Conservation (phyloP, 2,888 invertebrate species). For the Himalopsyche anomala region DNA sequence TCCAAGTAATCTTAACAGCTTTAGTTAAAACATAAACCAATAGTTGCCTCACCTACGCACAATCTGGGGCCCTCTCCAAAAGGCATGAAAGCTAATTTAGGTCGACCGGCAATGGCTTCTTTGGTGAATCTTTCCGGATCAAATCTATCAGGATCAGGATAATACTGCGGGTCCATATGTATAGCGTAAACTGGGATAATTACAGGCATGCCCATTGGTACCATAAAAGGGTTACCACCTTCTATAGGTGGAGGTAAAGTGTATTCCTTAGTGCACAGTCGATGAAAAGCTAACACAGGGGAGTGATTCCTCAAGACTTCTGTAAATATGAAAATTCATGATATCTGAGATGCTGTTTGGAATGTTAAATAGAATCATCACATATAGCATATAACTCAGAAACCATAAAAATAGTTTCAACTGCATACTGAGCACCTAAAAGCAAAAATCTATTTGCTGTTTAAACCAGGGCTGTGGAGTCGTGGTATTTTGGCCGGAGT, state of each 20-base stretch:
- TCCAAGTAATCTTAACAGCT: no score
- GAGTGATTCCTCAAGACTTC: constrained; percentile 57
- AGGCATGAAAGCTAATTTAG: constrained; percentile 69
- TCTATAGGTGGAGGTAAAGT: constrained; percentile 48
- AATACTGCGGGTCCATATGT: constrained; percentile 74
- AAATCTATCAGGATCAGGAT: constrained; percentile 74
- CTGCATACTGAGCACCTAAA: no score
- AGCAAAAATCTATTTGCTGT: no score
- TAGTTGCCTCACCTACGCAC: constrained; percentile 69
- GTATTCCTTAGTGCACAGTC: constrained; percentile 52
- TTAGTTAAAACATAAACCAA: no score
- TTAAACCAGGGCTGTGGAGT: no score
- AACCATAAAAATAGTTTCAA: no score
- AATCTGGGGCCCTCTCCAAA: constrained; percentile 72
- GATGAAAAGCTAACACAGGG: constrained; percentile 50
- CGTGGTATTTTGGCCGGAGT: no score
- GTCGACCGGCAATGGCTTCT: constrained; percentile 68
- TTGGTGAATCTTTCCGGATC: constrained; percentile 75
- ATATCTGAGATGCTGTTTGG: no score
- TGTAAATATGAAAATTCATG: constrained; percentile 17
- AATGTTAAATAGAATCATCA: no score
- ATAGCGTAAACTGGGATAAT: constrained; percentile 71
- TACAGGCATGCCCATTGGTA: constrained; percentile 66
- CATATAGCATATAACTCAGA: no score
- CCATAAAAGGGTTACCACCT: constrained; percentile 51